Conservation (phyloP, 2,888 invertebrate species). For the Drosophila merina region DNA sequence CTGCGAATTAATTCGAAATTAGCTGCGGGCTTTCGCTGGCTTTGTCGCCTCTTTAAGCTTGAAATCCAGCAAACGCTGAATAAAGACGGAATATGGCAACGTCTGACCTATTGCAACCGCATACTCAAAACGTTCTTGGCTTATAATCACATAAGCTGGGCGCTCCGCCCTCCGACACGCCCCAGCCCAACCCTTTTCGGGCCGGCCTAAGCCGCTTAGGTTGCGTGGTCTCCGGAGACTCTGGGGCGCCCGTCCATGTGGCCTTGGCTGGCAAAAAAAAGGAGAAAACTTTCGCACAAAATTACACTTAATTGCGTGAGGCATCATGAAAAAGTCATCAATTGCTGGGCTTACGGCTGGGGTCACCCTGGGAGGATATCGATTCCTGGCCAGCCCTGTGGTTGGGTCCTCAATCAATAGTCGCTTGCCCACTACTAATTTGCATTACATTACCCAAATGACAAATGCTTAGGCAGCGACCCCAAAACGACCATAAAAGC, state of each 20-base stretch:
- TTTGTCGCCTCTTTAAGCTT: conserved; percentile 30
- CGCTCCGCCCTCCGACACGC: conserved; percentile 32
- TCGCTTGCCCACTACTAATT: conserved; percentile 39
- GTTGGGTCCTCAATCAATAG: conserved; percentile 30
- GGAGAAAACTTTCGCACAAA: conserved; percentile 39
- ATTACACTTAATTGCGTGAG: conserved; percentile 60
- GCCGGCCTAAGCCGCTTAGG: conserved; percentile 24
- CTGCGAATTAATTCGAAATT: conserved; percentile 62
- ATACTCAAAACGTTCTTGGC: conserved; percentile 19
- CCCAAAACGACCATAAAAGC: conserved; percentile 19
- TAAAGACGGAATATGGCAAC: conserved; percentile 29
- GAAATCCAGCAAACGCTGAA: conserved; percentile 6
- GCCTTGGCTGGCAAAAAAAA: conserved; percentile 49
- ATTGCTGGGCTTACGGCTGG: conserved; percentile 5
- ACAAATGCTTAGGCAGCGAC: conserved; percentile 49
- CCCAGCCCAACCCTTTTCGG: conserved; percentile 24
- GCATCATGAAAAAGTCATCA: conserved; percentile 46
- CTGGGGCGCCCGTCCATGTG: conserved; percentile 37
- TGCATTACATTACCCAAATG: conserved; percentile 55
- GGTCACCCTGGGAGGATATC: conserved; percentile 47
- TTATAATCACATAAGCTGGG: conserved; percentile 12
- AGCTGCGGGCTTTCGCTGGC: conserved; percentile 22
- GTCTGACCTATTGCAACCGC: neutral
- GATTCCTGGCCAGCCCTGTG: conserved; percentile 32
- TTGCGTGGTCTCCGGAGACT: conserved; percentile 50